Percentiles rank a stretch among this genome's conserved stretches.
Conservation (phyloP, 2,113 vertebrate genomes). For the Apteryx owenii region DNA sequence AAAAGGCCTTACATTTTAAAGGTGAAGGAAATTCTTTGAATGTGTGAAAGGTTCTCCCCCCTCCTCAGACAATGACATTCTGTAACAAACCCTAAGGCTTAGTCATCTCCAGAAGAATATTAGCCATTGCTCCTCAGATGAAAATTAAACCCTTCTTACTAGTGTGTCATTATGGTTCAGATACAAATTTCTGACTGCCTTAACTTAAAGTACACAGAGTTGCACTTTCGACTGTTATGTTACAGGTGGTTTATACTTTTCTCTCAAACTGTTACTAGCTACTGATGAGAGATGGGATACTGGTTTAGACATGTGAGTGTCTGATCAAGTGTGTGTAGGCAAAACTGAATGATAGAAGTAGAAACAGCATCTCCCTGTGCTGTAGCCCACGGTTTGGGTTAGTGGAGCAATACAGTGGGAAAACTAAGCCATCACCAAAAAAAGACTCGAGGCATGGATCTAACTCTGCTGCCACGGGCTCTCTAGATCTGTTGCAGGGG, state of each 20-base stretch:
- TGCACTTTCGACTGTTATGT: neutral
- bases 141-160: neutral
- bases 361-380: neutral
- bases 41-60: neutral
- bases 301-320: neutral
- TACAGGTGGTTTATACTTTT: neutral
- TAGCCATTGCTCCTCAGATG: neutral
- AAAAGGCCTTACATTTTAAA: neutral
- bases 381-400: neutral
- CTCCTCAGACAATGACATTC: neutral
- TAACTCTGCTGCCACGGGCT: neutral
- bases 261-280: neutral
- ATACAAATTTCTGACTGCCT: neutral
- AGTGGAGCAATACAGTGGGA: neutral
- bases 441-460: neutral
- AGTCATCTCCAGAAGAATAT: neutral
- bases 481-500: neutral
- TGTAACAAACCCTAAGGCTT: neutral
- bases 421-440: neutral
- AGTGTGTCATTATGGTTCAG: rapidly evolving
- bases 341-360: neutral
- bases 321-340: neutral
- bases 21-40: neutral
- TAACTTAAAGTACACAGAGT: neutral
- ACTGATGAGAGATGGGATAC: neutral